These are phyloP conservation scores for Ursus arctos DNA, from an alignment of 2,113 vertebrate genomes.

Conservation along the genomic window DNA sequence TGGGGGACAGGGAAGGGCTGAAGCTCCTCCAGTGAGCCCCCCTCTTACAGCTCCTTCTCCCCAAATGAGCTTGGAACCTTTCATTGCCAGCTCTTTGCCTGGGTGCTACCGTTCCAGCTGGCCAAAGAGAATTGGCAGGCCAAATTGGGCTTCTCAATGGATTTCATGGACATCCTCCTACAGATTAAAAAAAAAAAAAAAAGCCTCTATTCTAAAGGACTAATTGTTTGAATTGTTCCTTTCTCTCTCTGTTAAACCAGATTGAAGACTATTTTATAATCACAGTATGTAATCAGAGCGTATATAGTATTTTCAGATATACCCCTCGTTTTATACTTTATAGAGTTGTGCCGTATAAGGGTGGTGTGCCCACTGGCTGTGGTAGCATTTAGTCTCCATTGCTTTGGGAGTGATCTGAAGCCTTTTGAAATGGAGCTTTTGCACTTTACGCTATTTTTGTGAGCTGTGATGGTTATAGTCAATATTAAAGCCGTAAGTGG, in stretches of 20 bases:
- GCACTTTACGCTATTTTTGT: constrained; percentile 76
- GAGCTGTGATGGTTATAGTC: constrained; percentile 45
- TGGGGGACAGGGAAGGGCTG: background rate
- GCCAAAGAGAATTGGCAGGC: background rate
- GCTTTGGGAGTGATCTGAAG: background rate
- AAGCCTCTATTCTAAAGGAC: background rate
- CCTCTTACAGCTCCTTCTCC: background rate
- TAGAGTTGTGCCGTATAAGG: background rate
- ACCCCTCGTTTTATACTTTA: background rate
- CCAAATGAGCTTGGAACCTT: background rate
- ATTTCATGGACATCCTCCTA: constrained; percentile 27
- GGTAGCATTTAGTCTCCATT: background rate
- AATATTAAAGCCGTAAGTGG: constrained; percentile 60
- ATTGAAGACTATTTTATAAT: constrained; percentile 45
- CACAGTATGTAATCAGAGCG: background rate
- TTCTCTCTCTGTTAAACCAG: background rate
- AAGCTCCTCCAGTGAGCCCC: background rate
- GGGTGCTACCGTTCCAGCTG: background rate
- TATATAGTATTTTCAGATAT: background rate
- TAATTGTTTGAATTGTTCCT: background rate
- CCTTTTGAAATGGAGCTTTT: constrained; percentile 66
- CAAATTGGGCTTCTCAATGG: background rate
- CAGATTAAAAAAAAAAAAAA: background rate
- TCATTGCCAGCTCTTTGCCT: background rate
- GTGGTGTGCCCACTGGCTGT: background rate